These are phyloP conservation scores for Stigmatopora nigra DNA, from an alignment of 2,113 vertebrate species.

Conservation along the genomic window DNA sequence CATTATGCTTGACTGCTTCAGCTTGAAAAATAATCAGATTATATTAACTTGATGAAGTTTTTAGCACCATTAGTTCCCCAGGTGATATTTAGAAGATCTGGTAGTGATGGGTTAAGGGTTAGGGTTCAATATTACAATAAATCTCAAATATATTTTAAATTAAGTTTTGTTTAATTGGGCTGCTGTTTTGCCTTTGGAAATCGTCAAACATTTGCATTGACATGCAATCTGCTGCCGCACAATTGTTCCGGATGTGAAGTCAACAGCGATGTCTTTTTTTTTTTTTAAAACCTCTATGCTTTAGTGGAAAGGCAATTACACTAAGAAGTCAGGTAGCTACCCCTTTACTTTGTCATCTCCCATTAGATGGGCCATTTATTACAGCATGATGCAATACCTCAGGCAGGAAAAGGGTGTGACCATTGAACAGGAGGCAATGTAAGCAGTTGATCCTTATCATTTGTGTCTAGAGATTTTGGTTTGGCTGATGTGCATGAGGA, in stretches of 20 bases:
- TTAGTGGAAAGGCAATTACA: conserved; percentile 57
- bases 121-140: neutral
- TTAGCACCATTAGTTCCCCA: neutral
- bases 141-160: neutral
- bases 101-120: too few relatives aligned
- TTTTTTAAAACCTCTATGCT: conserved; percentile 54
- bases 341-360: conserved; percentile 22
- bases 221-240: conserved; percentile 21
- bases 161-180: neutral
- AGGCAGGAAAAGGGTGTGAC: conserved; percentile 29
- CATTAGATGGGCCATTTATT: conserved; percentile 54
- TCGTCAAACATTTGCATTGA: conserved; percentile 20
- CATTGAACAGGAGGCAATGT: conserved; percentile 4
- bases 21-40: neutral
- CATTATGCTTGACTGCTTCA: neutral
- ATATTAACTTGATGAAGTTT: neutral
- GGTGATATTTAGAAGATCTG: neutral
- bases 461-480: conserved; percentile 14
- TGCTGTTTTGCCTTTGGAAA: neutral
- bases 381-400: conserved; percentile 39
- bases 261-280: conserved; percentile 34
- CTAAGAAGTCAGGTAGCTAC: conserved; percentile 53
- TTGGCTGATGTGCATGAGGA: conserved; percentile 21
- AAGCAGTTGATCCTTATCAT: conserved; percentile 12
- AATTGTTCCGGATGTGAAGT: conserved; percentile 19